Evolutionary conservation across 2,888 invertebrate species (phyloP), one percentile per base, ranked within the genome.

Genomic region (Drosophila lutescens): DNA sequence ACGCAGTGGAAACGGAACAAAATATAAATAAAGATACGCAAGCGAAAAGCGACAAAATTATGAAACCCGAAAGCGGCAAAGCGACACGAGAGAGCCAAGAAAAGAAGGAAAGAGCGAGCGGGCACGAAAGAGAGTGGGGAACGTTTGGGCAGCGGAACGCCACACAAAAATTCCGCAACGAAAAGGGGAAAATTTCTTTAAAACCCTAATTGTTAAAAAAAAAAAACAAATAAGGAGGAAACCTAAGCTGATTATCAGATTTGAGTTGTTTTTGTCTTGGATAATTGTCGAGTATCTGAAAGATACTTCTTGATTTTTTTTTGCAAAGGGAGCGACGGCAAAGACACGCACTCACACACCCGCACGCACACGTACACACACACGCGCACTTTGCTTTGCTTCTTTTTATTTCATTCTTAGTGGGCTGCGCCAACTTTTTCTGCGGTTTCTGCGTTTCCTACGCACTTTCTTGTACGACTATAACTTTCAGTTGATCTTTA

Each of bases 11-110:
- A 80, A 53, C 74, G 84, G 67, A 88, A 86, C 86, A 88, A 85
- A 85, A 88, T 88, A 88, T 86, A 84, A 88, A 84, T 84, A 84
- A 84, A 80, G 78, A 82, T 82, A 87, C 79, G 71, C 76, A 74
- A 76, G 50, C 63, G 20, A 46, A 70, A 71, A 63, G 65, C 80
- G 80, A 74, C 86, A 85, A 83, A 83, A 88, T 83, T 83, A 83
- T 82, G 86, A 87, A 83, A 87, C 86, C 76, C 82, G 77, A 58
- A 74, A 36, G 76, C 76, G 79, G 75, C 79, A 84, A 79, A 69
- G 86, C 86, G 69, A 81, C 77, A 77, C 55, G 57, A 63, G 63
- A 63, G 77, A 54, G 57, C 17, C 17, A 12, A 32, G n/a, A 12
- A 58, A 55, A n/a, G 10, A 34, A 58, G 10, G 15, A 36, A 43